Evolutionary conservation across 2,888 invertebrate species (phyloP).

Genomic region (Platynereis dumerilii): DNA sequence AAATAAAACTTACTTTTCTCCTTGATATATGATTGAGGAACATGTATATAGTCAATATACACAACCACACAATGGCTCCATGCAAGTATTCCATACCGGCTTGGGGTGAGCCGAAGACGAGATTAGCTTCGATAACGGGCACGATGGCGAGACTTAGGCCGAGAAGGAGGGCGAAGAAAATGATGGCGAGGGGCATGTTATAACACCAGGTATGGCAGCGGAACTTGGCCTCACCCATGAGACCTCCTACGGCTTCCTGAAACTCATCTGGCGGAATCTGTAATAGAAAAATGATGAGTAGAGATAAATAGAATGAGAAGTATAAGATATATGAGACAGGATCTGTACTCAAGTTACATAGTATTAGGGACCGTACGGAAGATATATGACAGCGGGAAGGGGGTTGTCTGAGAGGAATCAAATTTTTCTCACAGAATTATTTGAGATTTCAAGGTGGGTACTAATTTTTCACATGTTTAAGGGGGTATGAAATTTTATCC

Average conservation of each 20-base stretch:
- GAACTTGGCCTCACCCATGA: constrained; percentile 37
- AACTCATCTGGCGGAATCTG: constrained; percentile 37
- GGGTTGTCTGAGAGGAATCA: too few relatives aligned
- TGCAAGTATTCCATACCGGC: constrained; percentile 38
- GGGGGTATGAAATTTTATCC: too few relatives aligned
- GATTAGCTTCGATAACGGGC: constrained; percentile 34
- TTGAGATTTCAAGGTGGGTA: too few relatives aligned
- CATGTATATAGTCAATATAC: constrained; percentile 36
- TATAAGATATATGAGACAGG: too few relatives aligned
- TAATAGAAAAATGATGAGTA: constrained; percentile 6
- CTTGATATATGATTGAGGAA: constrained; percentile 35
- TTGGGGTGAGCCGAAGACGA: constrained; percentile 20
- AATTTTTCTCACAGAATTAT: too few relatives aligned
- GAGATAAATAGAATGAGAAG: too few relatives aligned
- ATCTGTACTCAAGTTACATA: too few relatives aligned
- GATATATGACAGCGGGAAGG: too few relatives aligned
- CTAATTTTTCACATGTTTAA: too few relatives aligned
- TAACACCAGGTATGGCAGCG: constrained; percentile 40
- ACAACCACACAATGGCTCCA: constrained; percentile 39
- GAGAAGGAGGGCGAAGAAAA: constrained; percentile 36
- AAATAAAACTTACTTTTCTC: constrained; percentile 28
- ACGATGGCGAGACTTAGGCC: constrained; percentile 32
- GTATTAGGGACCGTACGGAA: too few relatives aligned
- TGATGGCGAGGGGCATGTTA: constrained; percentile 38
- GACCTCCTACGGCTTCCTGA: constrained; percentile 26